Base-by-base conservation (phyloP, 1,140 invertebrate genomes). In the Papilio polyxenes region DNA sequence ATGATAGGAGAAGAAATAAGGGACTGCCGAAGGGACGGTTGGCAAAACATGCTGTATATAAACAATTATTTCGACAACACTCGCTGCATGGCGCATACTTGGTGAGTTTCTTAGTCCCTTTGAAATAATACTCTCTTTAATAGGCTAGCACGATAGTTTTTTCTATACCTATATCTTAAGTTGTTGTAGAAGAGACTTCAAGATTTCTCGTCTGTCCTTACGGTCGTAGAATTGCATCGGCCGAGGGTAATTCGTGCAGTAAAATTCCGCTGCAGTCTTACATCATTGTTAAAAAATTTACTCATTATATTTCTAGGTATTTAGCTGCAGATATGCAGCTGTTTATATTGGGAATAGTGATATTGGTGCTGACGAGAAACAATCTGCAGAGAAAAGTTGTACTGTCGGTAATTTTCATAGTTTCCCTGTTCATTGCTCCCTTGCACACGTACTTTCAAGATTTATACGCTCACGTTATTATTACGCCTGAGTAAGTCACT, bases 1-100 rank as follows among this genome's bases (percentile, higher is more conserved):
- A 37, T 85, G 0, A 82, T 89, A 1, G 78, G 44, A 2, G 72
- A 75, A 2, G 95, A 96, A 77, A 89, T 91, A 3, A 82, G 92
- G 0, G 92, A 92, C 75, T 97, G 96, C 81, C 91, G 94, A 0
- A 88, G 91, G 0, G 94, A 95, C 83, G 96, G 96, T 95, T 96
- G 96, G 96, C 90, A 93, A 0, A 96, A 96, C 87, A 82, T 96
- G 0, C 89, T 97, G 0, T 96, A 96, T 83, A 85, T 96, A 0
- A 96, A 96, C 84, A 97, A 96, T 78, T 90, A 91, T 72, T 59
- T 88, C 5, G 83, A 85, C 17, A 76, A 86, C n/a, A 83, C 87
- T 0, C 80, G 84, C 17, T 94, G 92, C 49, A 81, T 89, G 62
- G 62, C 84, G 2, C 88, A 92, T n/a, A 79, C 88, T 8, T 94